Conservation (phyloP, 2,797 vertebrate genomes). For the Pseudotriccus pelzelni region DNA sequence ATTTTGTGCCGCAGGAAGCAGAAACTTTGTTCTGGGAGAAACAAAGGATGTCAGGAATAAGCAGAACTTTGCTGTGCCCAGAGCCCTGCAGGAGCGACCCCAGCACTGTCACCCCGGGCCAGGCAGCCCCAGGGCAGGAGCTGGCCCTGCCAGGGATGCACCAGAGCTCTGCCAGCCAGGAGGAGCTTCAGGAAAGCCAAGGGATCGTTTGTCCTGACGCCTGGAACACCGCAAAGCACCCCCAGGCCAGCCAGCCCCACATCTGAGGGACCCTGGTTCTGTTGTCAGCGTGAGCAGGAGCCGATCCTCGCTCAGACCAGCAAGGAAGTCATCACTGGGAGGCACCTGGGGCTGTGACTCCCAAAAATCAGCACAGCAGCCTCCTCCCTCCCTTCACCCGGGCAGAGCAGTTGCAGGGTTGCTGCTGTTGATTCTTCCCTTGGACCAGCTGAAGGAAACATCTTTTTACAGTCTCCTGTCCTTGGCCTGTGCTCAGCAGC, state of each 20-base stretch:
- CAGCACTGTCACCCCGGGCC: background rate
- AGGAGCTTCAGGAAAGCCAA: background rate
- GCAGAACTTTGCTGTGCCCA: background rate
- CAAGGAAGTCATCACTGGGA: background rate
- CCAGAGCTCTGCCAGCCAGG: background rate
- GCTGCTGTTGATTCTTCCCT: background rate
- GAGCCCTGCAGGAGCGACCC: background rate
- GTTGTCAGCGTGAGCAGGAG: background rate
- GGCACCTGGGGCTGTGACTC: background rate
- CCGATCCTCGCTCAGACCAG: accelerated
- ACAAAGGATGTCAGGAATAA: background rate
- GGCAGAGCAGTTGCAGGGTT: background rate
- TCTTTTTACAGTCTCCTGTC: background rate
- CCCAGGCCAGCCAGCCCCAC: background rate
- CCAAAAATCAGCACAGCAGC: background rate
- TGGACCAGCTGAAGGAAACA: background rate
- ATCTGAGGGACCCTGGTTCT: background rate
- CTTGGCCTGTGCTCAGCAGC: background rate
- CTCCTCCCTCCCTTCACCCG: background rate
- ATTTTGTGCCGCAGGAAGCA: background rate
- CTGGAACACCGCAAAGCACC: background rate
- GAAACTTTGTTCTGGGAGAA: background rate
- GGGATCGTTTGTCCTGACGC: background rate
- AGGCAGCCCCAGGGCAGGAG: background rate
- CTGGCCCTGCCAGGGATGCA: accelerated